Base-by-base conservation (phyloP, 2,797 vertebrate genomes). In the Periparus ater region DNA sequence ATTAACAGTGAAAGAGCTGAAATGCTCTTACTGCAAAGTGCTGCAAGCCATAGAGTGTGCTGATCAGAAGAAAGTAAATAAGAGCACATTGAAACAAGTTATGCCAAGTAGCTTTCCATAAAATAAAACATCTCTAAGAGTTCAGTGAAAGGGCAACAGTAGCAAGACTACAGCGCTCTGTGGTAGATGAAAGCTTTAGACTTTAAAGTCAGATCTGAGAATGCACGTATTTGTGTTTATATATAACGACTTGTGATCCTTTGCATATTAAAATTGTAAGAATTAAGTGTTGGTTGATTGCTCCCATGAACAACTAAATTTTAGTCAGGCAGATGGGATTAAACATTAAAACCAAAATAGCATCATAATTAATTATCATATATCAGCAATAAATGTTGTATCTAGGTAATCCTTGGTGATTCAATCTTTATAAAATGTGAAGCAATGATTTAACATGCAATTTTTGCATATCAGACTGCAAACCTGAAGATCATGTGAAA, bases 81-180 rank as follows among this genome's bases (percentile, higher is more conserved):
- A 82, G 42, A 63, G 18, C 55, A 91, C 40, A 65, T 15, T 63
- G 57, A 81, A 40, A 16, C 17, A 92, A 93, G 15, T 36, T 92
- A 57, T 66, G 51, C 55, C 71, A 82, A 82, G 58, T 13, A 50
- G 32, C 11, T 89, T 95, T 47, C 78, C 51, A 71, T 61, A 88
- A 87, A 66, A 89, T 36, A 80, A 91, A 92, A 65, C 32, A 36
- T 45, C 26, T 47, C 54, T 38, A 42, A 76, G 71, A 89, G 81
- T 95, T 96, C 90, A 95, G 44, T 32, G 9, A 93, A 95, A 95
- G 66, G 88, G 29, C 75, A 96, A 78, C n/a, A 77, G 53, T 27
- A 86, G 74, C 53, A 89, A 61, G 48, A 91, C 29, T 36, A n/a
- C 20, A 22, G 11, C 34, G 32, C 10, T 85, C 19, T 63, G 61